These are phyloP conservation scores for Chymomyza procnemis DNA, from an alignment of 2,888 invertebrate species.

Conservation along the genomic window DNA sequence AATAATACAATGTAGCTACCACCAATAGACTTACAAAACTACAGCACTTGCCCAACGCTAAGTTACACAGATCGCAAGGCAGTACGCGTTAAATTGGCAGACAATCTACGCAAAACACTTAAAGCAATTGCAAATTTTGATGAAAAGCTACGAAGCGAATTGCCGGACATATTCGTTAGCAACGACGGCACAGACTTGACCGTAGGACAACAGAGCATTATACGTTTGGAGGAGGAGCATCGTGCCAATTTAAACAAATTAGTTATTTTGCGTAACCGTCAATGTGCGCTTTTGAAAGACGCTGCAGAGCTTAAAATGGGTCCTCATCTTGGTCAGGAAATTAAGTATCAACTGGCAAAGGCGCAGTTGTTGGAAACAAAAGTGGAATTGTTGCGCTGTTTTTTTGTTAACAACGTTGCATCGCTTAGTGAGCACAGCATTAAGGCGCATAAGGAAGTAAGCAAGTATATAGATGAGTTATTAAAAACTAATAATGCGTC, in stretches of 20 bases:
- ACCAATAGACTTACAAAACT: conserved; percentile 40
- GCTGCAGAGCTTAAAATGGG: conserved; percentile 74
- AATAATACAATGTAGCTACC: background rate
- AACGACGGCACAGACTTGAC: conserved; percentile 19
- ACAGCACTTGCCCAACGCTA: conserved; percentile 34
- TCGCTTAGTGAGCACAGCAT: conserved; percentile 66
- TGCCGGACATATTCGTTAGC: conserved; percentile 58
- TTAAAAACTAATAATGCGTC: conserved; percentile 39
- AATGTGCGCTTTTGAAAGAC: conserved; percentile 67
- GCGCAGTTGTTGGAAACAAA: conserved; percentile 69
- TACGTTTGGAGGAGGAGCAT: conserved; percentile 65
- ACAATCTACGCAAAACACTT: conserved; percentile 46
- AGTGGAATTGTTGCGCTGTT: conserved; percentile 63
- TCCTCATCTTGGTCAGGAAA: conserved; percentile 63
- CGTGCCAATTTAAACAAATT: conserved; percentile 55
- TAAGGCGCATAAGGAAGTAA: conserved; percentile 73
- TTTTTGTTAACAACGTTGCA: conserved; percentile 61
- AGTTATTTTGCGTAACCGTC: conserved; percentile 54
- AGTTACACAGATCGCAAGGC: conserved; percentile 74
- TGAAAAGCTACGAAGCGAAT: conserved; percentile 55
- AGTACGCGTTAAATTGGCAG: conserved; percentile 55
- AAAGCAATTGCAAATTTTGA: conserved; percentile 58
- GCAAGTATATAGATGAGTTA: conserved; percentile 62
- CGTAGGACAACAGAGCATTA: conserved; percentile 48
- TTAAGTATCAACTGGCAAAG: conserved; percentile 66